These are phyloP conservation scores for Tribolium castaneum DNA, from an alignment of 1,140 invertebrate genomes.

Conservation along the genomic window DNA sequence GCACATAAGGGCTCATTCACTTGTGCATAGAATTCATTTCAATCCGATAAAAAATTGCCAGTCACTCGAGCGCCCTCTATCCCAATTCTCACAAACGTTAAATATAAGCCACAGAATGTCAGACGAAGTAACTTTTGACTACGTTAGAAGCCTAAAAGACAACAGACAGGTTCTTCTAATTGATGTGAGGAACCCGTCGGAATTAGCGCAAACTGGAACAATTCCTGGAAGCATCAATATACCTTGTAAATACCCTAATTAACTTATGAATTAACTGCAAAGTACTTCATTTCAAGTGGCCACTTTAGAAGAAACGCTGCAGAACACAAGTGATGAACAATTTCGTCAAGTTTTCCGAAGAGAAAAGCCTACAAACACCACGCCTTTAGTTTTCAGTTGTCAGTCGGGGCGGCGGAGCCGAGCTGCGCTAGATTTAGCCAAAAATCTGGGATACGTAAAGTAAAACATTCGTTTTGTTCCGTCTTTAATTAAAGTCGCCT, in stretches of 20 bases:
- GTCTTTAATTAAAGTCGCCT: too few relatives aligned
- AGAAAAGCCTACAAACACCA: slow-evolving; percentile 61
- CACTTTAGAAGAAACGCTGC: slow-evolving; percentile 60
- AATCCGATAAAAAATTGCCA: too few relatives aligned
- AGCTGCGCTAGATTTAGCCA: slow-evolving; percentile 60
- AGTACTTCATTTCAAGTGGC: slow-evolving; percentile 48
- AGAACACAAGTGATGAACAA: slow-evolving; percentile 57
- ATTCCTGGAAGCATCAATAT: slow-evolving; percentile 78
- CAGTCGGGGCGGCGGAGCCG: slow-evolving; percentile 63
- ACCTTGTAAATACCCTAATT: slow-evolving; percentile 67
- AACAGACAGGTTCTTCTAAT: slow-evolving; percentile 66
- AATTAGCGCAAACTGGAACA: slow-evolving; percentile 73
- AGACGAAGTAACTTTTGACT: slow-evolving; percentile 59
- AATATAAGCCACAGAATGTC: neutral
- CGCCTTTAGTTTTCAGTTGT: slow-evolving; percentile 65
- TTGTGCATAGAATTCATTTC: too few relatives aligned
- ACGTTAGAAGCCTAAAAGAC: slow-evolving; percentile 62
- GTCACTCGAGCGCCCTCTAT: too few relatives aligned
- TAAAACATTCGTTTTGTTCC: slow-evolving; percentile 51
- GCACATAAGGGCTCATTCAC: too few relatives aligned
- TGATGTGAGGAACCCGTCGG: slow-evolving; percentile 75
- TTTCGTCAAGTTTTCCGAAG: slow-evolving; percentile 62
- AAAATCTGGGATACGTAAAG: slow-evolving; percentile 65
- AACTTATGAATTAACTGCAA: neutral
- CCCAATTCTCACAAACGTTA: too few relatives aligned